Conservation (phyloP, 53 echinoderm and acorn worm genomes). For the Pentamera pediparva region DNA sequence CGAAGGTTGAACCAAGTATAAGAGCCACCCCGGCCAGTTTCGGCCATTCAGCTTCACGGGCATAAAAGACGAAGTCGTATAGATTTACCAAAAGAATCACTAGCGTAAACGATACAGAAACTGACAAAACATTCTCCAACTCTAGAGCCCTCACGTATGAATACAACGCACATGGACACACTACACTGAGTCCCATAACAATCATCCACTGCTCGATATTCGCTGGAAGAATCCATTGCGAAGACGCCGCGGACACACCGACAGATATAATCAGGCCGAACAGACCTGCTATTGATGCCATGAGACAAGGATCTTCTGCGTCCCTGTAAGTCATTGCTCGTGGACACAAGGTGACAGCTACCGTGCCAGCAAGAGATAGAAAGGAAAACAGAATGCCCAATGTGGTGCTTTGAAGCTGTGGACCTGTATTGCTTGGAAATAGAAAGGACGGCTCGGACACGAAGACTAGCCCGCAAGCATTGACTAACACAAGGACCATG, state of each 20-base stretch:
- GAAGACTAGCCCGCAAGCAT: background rate
- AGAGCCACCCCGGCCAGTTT: too few relatives aligned
- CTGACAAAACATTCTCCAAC: background rate
- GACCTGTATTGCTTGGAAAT: background rate
- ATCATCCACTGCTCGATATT: background rate
- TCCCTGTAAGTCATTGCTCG: background rate
- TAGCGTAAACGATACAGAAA: background rate
- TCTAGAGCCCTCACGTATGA: background rate
- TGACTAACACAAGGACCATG: background rate
- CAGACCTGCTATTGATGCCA: background rate
- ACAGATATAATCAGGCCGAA: background rate
- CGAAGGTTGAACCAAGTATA: too few relatives aligned
- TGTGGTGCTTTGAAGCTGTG: background rate
- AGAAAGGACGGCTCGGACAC: constrained; percentile 11
- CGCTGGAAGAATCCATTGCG: background rate
- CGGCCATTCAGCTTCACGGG: too few relatives aligned
- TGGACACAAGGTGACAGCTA: background rate
- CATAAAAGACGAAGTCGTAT: too few relatives aligned
- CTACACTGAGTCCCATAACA: background rate
- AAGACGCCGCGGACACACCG: background rate
- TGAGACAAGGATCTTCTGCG: background rate
- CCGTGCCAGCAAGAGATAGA: background rate
- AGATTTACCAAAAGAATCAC: too few relatives aligned
- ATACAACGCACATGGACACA: background rate
- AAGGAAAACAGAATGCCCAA: background rate